Evolutionary conservation across 1,140 invertebrate genomes (phyloP), one percentile per base, ranked within the genome.

Genomic region (Ectropis grisescens): DNA sequence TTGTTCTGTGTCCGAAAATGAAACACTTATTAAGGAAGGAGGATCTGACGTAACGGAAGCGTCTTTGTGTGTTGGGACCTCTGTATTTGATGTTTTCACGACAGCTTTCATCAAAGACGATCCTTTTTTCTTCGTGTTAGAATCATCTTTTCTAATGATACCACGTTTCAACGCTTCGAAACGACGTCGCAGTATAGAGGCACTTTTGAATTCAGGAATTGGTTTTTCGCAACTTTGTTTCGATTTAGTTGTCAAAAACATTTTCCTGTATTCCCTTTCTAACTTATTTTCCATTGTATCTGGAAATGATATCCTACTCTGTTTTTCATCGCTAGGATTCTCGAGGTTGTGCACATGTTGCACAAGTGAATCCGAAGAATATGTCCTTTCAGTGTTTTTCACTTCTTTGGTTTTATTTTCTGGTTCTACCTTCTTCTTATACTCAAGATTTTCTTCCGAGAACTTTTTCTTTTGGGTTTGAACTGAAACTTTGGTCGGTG

Each of bases 281-380:
- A 71, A 13, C 33, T 66, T 65, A 37, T 71, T 66, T 35, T 71
- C 65, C 39, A 68, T 67, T 3, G 49, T 44, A 40, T 64, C 55
- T 14, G 54, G 31, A n/a, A n/a, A n/a, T 2, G 54, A 58, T 2
- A 30, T 34, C 14, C 33, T 48, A 30, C 53, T 60, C 23, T 40
- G 36, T 15, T 49, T 55, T 10, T 62, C 50, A 8, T 45, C 37
- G 28, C 54, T 64, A 10, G 65, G 52, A 13, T 49, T 47, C 36
- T 78, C 72, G 33, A 78, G 53, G 44, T 78, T 59, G 30, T 74
- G 56, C 5, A 78, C 50, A 29, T 61, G 67, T 54, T 76, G 61
- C 3, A 69, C 47, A 11, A 69, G 43, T 3, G 69, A 71, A 56
- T 71, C 64, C 6, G 68, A 70, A 7, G 61, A 72, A 11, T 38